These are phyloP conservation scores for Rhizomys pruinosus DNA, from an alignment of 2,113 vertebrate species.

Conservation along the genomic window DNA sequence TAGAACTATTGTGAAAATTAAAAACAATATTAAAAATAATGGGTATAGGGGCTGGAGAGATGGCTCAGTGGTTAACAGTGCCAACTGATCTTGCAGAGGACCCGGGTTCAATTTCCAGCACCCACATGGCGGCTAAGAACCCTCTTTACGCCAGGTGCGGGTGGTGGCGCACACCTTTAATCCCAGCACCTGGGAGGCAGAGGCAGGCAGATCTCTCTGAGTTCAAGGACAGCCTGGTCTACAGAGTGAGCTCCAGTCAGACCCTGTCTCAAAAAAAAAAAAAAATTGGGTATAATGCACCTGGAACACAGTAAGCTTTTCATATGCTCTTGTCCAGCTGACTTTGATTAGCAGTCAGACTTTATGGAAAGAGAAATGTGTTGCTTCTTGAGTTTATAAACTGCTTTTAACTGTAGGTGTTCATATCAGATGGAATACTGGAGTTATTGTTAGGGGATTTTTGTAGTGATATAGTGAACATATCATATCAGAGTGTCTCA, in stretches of 20 bases:
- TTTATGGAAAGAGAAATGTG: conserved; percentile 9
- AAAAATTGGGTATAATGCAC: background rate
- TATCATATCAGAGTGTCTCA: background rate
- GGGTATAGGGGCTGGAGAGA: too few species aligned
- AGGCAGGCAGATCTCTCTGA: too few species aligned
- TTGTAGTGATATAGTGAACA: background rate
- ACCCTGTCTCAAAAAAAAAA: too few species aligned
- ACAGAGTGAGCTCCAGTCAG: too few species aligned
- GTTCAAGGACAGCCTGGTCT: too few species aligned
- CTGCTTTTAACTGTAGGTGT: background rate
- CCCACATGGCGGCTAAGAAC: too few species aligned
- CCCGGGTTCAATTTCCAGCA: too few species aligned
- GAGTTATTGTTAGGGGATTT: background rate
- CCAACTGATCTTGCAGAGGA: too few species aligned
- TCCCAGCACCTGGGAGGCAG: too few species aligned
- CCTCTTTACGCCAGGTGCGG: too few species aligned
- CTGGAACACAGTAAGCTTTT: background rate
- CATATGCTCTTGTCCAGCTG: conserved; percentile 20
- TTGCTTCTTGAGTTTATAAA: background rate
- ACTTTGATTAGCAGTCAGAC: conserved; percentile 40
- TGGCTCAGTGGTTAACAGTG: too few species aligned
- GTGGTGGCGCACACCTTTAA: too few species aligned
- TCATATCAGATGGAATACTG: background rate
- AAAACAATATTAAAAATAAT: conserved; percentile 7
- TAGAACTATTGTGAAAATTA: background rate